phyloP scores from a whole-genome alignment of 2,888 invertebrate genomes.

The Pyrgus malvae region DNA sequence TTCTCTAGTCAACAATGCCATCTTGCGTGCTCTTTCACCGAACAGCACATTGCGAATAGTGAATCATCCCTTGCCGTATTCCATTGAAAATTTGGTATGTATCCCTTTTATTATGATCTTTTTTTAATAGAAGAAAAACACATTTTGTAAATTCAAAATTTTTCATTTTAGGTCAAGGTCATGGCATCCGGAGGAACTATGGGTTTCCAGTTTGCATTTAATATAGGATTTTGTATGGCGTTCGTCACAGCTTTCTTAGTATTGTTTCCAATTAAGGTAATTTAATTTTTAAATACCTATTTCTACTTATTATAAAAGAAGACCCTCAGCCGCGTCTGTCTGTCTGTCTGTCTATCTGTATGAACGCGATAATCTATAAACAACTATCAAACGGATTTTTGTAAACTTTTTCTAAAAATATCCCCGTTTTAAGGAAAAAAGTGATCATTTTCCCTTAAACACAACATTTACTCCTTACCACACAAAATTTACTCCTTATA shows the following conservation, averaged over 20 bases:
- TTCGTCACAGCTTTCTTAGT: conserved; percentile 86
- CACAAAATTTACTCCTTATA: too few species aligned
- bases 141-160: background rate
- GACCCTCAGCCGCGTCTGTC: too few species aligned
- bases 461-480: too few species aligned
- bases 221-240: conserved; percentile 89
- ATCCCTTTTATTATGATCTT: background rate
- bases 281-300: too few species aligned
- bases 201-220: conserved; percentile 85
- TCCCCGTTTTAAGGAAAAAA: too few species aligned
- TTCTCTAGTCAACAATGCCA: conserved; percentile 84
- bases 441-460: too few species aligned
- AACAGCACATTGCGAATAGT: conserved; percentile 69
- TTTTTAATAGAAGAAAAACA: background rate
- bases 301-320: conserved; percentile 78
- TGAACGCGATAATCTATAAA: too few species aligned
- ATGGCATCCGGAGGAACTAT: conserved; percentile 74
- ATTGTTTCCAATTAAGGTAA: too few species aligned
- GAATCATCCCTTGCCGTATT: conserved; percentile 88
- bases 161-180: conserved; percentile 58
- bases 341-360: too few species aligned
- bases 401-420: too few species aligned
- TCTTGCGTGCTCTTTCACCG: conserved; percentile 74
- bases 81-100: conserved; percentile 81
- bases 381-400: too few species aligned